These are phyloP conservation scores for Blomia tropicalis DNA, from an alignment of 2,888 invertebrate species.

Conservation along the genomic window DNA sequence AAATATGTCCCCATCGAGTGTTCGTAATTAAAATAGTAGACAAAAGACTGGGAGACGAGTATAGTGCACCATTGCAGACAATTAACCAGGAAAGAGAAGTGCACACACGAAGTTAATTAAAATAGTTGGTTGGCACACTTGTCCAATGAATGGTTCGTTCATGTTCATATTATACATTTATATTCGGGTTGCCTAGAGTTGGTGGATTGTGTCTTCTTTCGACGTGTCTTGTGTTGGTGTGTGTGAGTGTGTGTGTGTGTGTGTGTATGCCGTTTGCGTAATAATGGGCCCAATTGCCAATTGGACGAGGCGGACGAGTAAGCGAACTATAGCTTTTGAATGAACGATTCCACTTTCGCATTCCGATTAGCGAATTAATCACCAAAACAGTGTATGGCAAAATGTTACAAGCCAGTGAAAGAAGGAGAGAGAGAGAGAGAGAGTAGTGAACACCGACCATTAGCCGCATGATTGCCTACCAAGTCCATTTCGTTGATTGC, in stretches of 20 bases:
- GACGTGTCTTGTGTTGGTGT: too few species aligned
- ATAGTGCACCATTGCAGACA: too few species aligned
- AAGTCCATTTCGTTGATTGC: constrained; percentile 11
- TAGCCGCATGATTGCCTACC: constrained; percentile 4
- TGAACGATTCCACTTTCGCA: constrained; percentile 10
- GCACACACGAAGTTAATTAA: constrained; percentile 5
- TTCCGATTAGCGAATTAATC: constrained; percentile 14
- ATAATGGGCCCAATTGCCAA: background rate
- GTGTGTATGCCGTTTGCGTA: too few species aligned
- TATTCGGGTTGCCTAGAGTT: background rate
- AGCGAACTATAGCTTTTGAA: too few species aligned
- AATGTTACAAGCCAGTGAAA: too few species aligned
- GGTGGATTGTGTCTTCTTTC: background rate
- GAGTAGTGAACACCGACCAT: background rate
- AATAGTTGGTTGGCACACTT: too few species aligned
- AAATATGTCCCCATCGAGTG: constrained; percentile 4
- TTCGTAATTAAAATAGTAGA: background rate
- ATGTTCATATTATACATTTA: too few species aligned
- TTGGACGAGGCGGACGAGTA: too few species aligned
- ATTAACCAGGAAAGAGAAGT: background rate
- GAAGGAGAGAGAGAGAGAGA: background rate
- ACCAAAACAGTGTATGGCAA: too few species aligned
- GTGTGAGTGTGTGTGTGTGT: too few species aligned
- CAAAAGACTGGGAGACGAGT: too few species aligned
- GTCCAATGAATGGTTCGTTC: too few species aligned